Evolutionary conservation across 2,888 invertebrate genomes (phyloP).

Genomic region (Lissocephala sabroskyi): DNA sequence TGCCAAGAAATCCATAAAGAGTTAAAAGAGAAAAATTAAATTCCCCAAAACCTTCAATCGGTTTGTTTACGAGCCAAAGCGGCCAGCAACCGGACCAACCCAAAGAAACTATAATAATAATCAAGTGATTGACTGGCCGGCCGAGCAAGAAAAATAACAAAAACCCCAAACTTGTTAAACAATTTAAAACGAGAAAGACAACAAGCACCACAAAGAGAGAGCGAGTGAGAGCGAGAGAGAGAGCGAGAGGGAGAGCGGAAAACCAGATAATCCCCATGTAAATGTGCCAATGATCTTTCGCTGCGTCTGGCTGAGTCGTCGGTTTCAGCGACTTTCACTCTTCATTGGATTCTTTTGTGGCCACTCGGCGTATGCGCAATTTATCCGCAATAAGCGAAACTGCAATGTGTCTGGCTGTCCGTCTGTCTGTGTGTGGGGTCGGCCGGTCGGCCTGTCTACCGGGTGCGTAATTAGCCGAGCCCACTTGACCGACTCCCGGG

Average conservation of each 20-base stretch:
- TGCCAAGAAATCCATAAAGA: too few species aligned
- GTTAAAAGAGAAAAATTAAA: too few species aligned
- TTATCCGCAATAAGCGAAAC: slow-evolving; percentile 5
- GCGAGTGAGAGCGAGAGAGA: slow-evolving; percentile 2
- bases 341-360: slow-evolving; percentile 51
- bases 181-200: too few species aligned
- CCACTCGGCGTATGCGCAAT: slow-evolving; percentile 37
- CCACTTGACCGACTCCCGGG: background rate
- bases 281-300: slow-evolving; percentile 8
- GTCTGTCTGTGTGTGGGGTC: too few species aligned
- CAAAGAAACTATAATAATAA: too few species aligned
- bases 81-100: too few species aligned
- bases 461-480: slow-evolving; percentile 22
- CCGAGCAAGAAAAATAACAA: too few species aligned
- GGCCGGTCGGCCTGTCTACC: too few species aligned
- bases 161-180: background rate
- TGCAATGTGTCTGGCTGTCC: too few species aligned
- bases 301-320: background rate
- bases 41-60: too few species aligned
- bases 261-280: slow-evolving; percentile 2
- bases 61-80: too few species aligned
- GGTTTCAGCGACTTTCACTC: slow-evolving; percentile 51
- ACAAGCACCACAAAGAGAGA: background rate
- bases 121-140: too few species aligned
- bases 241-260: background rate